Conservation (phyloP, 1,140 invertebrate genomes). For the Cherax destructor region DNA sequence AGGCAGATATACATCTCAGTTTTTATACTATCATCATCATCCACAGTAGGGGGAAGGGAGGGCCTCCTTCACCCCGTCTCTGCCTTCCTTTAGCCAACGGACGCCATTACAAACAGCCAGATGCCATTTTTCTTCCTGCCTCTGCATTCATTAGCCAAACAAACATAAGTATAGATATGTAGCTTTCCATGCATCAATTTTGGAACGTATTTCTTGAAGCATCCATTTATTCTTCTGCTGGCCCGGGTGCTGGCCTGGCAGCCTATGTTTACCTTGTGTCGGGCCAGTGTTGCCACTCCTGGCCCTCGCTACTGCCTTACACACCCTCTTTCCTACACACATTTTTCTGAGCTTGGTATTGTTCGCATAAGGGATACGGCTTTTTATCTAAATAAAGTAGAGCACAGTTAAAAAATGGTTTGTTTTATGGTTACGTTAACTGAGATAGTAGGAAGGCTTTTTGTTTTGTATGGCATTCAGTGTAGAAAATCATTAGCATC, state of each 20-base stretch:
- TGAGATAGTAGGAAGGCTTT: too few species aligned
- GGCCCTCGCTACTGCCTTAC: too few species aligned
- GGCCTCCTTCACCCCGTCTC: background rate
- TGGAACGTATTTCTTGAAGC: slow-evolving; percentile 45
- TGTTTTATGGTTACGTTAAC: too few species aligned
- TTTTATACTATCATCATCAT: too few species aligned
- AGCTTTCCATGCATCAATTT: slow-evolving; percentile 48
- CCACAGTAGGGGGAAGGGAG: too few species aligned
- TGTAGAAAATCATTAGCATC: background rate
- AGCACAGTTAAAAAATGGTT: too few species aligned
- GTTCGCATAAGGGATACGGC: too few species aligned
- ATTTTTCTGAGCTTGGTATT: background rate
- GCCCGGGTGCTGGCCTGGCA: background rate
- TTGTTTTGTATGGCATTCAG: background rate
- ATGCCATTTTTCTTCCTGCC: slow-evolving; percentile 14
- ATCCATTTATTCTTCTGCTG: slow-evolving; percentile 37
- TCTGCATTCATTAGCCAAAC: slow-evolving; percentile 45
- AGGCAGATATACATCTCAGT: too few species aligned
- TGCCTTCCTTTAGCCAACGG: background rate
- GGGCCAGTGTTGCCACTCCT: slow-evolving; percentile 32
- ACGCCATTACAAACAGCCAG: background rate
- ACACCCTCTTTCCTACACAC: background rate
- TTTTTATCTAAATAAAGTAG: too few species aligned
- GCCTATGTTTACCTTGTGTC: slow-evolving; percentile 34
- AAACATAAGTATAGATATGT: slow-evolving; percentile 50